Conservation (phyloP, 2,888 invertebrate species). For the Drosophila mettleri region DNA sequence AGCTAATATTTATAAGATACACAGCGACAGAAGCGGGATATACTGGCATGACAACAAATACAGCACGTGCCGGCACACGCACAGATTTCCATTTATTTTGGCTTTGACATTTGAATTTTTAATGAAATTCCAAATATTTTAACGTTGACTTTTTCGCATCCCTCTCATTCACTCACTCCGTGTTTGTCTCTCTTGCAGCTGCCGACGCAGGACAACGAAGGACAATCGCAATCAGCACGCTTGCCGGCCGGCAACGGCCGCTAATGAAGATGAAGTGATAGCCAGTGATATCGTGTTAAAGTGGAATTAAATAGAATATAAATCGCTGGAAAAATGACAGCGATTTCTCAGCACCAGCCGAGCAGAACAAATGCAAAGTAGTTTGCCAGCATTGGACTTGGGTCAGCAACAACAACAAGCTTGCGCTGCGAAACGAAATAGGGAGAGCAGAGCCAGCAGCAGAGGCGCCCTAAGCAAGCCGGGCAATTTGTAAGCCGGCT, state of each 20-base stretch:
- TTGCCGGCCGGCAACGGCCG: conserved; percentile 34
- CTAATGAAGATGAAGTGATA: conserved; percentile 79
- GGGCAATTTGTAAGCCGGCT: conserved; percentile 54
- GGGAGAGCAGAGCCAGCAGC: neutral
- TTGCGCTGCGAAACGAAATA: conserved; percentile 9
- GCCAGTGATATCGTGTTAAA: conserved; percentile 65
- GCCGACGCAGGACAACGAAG: conserved; percentile 24
- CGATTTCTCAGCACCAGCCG: conserved; percentile 74
- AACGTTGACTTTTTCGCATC: conserved; percentile 56
- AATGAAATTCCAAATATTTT: conserved; percentile 81
- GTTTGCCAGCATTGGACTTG: conserved; percentile 37
- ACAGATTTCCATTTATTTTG: conserved; percentile 78
- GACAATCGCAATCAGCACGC: conserved; percentile 34
- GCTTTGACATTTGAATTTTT: conserved; percentile 80
- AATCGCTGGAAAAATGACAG: conserved; percentile 77
- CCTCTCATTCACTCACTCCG: neutral
- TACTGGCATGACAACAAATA: conserved; percentile 7
- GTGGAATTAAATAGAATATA: conserved; percentile 79
- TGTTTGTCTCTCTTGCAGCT: conserved; percentile 42
- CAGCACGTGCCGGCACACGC: conserved; percentile 66
- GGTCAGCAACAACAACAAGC: conserved; percentile 1
- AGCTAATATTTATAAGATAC: conserved; percentile 43
- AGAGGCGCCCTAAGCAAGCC: conserved; percentile 7
- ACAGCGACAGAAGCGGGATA: conserved; percentile 1
- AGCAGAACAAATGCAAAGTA: conserved; percentile 78